A percentile compares a stretch with the other conserved stretches of the same genome.
Evolutionary conservation across 2,888 invertebrate species (phyloP).

Genomic region (Hydrotaea cyrtoneurina): DNA sequence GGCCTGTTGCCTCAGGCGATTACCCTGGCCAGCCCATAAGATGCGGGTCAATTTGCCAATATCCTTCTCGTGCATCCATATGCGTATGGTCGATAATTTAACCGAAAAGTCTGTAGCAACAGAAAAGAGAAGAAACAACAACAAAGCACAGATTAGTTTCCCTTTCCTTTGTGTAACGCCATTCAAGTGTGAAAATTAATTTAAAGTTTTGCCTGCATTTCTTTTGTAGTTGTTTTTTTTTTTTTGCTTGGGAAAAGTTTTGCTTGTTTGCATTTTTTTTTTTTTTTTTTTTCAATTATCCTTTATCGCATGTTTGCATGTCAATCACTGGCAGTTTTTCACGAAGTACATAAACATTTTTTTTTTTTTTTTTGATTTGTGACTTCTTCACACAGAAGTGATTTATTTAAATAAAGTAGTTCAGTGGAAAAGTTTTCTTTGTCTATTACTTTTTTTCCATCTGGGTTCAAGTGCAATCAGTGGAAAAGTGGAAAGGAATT

Average conservation of each 20-base stretch:
- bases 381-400: conserved; percentile 18
- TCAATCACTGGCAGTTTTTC: conserved; percentile 66
- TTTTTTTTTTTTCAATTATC: conserved; percentile 66
- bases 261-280: conserved; percentile 9
- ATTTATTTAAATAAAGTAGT: conserved; percentile 46
- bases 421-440: conserved; percentile 27
- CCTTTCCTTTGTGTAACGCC: neutral
- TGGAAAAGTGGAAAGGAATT: conserved; percentile 1
- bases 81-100: conserved; percentile 93
- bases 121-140: conserved; percentile 23
- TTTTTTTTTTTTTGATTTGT: conserved; percentile 43
- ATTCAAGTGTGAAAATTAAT: conserved; percentile 64
- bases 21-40: conserved; percentile 94
- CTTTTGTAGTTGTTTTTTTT: conserved; percentile 15
- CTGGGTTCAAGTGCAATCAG: conserved; percentile 33
- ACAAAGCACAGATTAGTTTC: neutral
- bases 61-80: conserved; percentile 97
- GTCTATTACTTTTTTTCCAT: neutral
- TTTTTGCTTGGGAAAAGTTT: conserved; percentile 29
- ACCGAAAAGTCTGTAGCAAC: conserved; percentile 86
- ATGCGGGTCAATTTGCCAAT: conserved; percentile 92
- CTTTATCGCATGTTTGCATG: conserved; percentile 75
- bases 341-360: conserved; percentile 32
- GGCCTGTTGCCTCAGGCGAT: conserved; percentile 90
- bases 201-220: conserved; percentile 43